These are phyloP conservation scores for Proterorhinus semilunaris DNA, from an alignment of 2,113 vertebrate genomes.

Conservation along the genomic window DNA sequence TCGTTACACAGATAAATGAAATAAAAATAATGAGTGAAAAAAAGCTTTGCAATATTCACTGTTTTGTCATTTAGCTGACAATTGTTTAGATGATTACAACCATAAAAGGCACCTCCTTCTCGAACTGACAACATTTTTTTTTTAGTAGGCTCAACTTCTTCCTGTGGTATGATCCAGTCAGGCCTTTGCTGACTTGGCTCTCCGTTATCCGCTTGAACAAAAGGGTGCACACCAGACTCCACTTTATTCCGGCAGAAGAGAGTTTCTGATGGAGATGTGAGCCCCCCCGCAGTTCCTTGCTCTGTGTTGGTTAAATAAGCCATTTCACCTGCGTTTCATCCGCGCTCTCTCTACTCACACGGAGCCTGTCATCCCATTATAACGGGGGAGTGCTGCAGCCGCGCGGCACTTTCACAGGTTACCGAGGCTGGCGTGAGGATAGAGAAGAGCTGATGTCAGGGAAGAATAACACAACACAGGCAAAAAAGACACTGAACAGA, in stretches of 20 bases:
- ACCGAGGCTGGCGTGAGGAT: slow-evolving; percentile 24
- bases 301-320: slow-evolving; percentile 71
- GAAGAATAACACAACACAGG: slow-evolving; percentile 22
- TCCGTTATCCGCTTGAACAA: slow-evolving; percentile 32
- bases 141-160: neutral
- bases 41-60: neutral
- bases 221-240: slow-evolving; percentile 31
- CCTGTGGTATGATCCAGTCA: neutral
- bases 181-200: slow-evolving; percentile 11
- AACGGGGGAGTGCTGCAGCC: slow-evolving; percentile 28
- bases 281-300: slow-evolving; percentile 55
- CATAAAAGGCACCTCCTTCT: neutral
- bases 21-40: neutral
- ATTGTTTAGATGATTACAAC: neutral
- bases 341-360: slow-evolving; percentile 66
- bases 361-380: slow-evolving; percentile 59
- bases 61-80: neutral
- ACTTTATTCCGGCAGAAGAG: slow-evolving; percentile 66
- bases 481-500: neutral
- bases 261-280: slow-evolving; percentile 66
- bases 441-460: slow-evolving; percentile 15
- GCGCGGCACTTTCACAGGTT: slow-evolving; percentile 28
- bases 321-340: slow-evolving; percentile 69
- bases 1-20: neutral
- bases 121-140: neutral